These are phyloP conservation scores for Indri indri DNA, from an alignment of 2,113 vertebrate species.

Conservation along the genomic window DNA sequence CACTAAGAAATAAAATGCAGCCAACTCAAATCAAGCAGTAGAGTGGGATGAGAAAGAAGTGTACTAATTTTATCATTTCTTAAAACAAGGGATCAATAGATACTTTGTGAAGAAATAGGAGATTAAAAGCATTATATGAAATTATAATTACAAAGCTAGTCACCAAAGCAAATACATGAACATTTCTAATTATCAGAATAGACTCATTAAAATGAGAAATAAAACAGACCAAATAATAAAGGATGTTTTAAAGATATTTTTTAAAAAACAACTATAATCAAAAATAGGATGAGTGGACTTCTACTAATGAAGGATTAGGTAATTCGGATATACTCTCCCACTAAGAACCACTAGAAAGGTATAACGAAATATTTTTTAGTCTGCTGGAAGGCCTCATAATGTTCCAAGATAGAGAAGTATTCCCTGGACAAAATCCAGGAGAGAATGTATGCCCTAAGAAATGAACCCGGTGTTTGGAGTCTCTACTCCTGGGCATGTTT, in stretches of 20 bases:
- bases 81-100: conserved; percentile 3
- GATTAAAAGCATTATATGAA: not conserved
- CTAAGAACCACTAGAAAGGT: not conserved
- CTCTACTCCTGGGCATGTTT: not conserved
- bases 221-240: conserved; percentile 3
- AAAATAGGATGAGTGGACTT: not conserved
- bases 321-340: not conserved
- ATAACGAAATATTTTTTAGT: not conserved
- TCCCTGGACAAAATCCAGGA: not conserved
- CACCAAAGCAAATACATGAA: conserved; percentile 9
- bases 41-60: not conserved
- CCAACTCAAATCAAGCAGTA: not conserved
- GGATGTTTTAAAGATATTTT: not conserved
- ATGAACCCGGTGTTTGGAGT: not conserved
- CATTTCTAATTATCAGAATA: not conserved
- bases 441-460: not conserved
- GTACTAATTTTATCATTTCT: conserved; percentile 2
- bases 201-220: not conserved
- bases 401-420: not conserved
- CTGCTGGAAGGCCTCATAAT: not conserved
- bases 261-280: not conserved
- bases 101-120: conserved; percentile 35
- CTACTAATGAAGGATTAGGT: conserved; percentile 6
- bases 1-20: conserved; percentile 1
- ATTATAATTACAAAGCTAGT: not conserved